Percentiles rank a stretch among this genome's conserved stretches.
Evolutionary conservation across 2,113 vertebrate species (phyloP).

Genomic region (Asarcornis scutulata): DNA sequence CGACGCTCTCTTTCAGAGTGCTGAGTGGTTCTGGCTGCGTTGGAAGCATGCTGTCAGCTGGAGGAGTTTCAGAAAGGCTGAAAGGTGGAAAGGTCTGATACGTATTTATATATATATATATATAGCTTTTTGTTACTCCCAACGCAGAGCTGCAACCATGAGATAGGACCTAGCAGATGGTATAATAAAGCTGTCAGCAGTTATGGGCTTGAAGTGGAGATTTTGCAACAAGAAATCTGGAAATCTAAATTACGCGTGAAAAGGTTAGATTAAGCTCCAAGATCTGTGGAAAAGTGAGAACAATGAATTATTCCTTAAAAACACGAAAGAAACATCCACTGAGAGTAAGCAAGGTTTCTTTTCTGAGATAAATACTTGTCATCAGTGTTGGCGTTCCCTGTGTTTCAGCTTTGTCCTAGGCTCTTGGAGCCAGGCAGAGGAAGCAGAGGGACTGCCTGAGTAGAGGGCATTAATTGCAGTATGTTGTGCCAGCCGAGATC

Average conservation of each 20-base stretch:
- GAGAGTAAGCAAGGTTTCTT: background rate
- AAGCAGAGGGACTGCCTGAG: background rate
- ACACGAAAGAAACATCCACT: background rate
- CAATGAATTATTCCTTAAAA: background rate
- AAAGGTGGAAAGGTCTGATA: background rate
- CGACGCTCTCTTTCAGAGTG: background rate
- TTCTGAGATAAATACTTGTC: background rate
- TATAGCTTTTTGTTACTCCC: background rate
- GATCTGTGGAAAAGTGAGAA: background rate
- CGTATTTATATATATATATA: no score
- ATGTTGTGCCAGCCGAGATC: background rate
- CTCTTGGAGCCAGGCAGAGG: background rate
- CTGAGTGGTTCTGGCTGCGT: background rate
- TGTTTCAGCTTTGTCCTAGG: background rate
- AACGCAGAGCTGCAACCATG: background rate
- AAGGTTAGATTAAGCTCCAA: conserved; percentile 9
- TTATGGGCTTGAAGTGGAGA: background rate
- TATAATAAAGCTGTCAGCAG: conserved; percentile 3
- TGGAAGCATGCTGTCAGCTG: background rate
- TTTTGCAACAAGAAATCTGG: conserved; percentile 13
- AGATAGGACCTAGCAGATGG: conserved; percentile 18
- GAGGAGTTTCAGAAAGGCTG: background rate
- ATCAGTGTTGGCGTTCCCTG: background rate
- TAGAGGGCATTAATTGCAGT: background rate
- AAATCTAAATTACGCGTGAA: background rate